Evolutionary conservation across 64 coral and sea anemone species (phyloP).

Genomic region (Dendronephthya gigantea): DNA sequence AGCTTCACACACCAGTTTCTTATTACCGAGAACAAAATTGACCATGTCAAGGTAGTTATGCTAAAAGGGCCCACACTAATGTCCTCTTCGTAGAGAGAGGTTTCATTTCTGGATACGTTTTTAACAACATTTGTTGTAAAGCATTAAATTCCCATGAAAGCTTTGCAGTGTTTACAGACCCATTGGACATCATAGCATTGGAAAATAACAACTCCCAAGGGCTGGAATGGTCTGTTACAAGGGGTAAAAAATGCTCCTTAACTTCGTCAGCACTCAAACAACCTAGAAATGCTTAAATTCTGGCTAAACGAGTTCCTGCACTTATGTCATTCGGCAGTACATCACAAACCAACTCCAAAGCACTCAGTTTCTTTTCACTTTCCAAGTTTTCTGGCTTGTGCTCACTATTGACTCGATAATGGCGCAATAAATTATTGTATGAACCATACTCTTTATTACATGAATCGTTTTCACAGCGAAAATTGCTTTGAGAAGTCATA

Average conservation of each 20-base stretch:
- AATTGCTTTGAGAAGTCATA: not conserved
- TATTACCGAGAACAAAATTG: not conserved
- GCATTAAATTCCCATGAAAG: not conserved
- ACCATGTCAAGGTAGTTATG: not conserved
- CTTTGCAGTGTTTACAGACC: not conserved
- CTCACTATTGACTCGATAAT: not conserved
- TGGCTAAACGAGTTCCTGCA: not conserved
- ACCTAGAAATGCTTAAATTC: not conserved
- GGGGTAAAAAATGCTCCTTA: not conserved
- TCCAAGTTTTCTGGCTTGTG: not conserved
- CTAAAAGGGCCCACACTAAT: not conserved
- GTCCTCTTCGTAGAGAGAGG: no score
- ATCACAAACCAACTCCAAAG: not conserved
- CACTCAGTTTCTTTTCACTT: not conserved
- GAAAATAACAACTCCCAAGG: not conserved
- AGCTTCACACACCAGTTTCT: not conserved
- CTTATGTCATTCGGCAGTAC: not conserved
- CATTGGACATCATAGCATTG: not conserved
- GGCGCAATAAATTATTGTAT: not conserved
- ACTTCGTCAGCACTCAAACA: not conserved
- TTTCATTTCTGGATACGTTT: not conserved
- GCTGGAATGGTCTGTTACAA: not conserved
- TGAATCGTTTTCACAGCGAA: not conserved
- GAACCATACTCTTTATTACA: not conserved
- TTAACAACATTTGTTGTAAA: not conserved